Evolutionary conservation across 2,888 invertebrate genomes (phyloP).

Genomic region (Eudasyphora cyanicolor): DNA sequence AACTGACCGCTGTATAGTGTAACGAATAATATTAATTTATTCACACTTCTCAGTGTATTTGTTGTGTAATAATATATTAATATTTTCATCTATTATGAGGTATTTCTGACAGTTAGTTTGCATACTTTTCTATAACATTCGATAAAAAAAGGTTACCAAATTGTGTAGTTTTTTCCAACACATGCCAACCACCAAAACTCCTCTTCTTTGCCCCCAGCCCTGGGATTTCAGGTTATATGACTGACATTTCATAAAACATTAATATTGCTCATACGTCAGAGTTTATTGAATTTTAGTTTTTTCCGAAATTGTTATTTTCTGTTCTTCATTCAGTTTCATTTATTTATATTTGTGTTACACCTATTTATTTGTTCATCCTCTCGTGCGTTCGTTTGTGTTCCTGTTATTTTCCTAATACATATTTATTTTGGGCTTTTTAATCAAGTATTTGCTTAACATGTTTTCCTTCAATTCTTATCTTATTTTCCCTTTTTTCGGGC

Average conservation of each 20-base stretch:
- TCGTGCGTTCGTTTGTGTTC: background rate
- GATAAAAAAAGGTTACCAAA: too few relatives aligned
- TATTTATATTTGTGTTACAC: conserved; percentile 8
- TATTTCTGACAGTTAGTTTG: too few relatives aligned
- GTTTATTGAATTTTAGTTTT: background rate
- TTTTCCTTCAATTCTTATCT: conserved; percentile 21
- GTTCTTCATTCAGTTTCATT: conserved; percentile 27
- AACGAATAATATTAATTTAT: too few relatives aligned
- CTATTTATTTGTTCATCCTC: conserved; percentile 26
- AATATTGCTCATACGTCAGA: conserved; percentile 6
- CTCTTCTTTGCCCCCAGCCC: too few relatives aligned
- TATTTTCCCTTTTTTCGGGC: background rate
- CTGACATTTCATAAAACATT: conserved; percentile 2
- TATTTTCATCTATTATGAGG: too few relatives aligned
- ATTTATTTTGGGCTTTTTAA: conserved; percentile 31
- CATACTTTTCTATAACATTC: too few relatives aligned
- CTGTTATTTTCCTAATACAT: conserved; percentile 16
- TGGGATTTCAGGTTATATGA: background rate
- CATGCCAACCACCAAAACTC: too few relatives aligned
- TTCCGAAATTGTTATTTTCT: conserved; percentile 42
- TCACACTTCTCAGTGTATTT: too few relatives aligned
- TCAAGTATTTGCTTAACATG: conserved; percentile 28
- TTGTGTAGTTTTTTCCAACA: too few relatives aligned
- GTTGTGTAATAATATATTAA: too few relatives aligned
- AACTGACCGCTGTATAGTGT: too few relatives aligned